A percentile compares a stretch with the other conserved stretches of the same genome.
These are phyloP conservation scores for Drosophila anomelani DNA, from an alignment of 2,888 invertebrate genomes.

Conservation along the genomic window DNA sequence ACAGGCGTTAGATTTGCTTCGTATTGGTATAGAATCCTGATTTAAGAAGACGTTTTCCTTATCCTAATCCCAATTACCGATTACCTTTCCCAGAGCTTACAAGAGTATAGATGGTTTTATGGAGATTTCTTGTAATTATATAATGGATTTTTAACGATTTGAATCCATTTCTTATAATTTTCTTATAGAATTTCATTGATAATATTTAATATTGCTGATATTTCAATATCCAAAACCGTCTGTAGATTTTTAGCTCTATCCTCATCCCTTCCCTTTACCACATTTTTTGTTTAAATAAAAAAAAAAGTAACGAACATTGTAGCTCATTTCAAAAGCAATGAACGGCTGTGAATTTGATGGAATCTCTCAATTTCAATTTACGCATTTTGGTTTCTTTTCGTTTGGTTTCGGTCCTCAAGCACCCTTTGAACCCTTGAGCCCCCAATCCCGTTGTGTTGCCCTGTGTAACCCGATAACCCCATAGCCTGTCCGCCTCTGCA, in stretches of 20 bases:
- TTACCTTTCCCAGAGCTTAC: neutral
- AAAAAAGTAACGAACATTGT: slow-evolving; percentile 76
- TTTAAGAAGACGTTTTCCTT: neutral
- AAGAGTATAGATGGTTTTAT: neutral
- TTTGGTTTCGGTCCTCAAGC: slow-evolving; percentile 37
- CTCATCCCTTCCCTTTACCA: neutral
- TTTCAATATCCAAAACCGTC: neutral
- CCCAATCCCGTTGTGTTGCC: slow-evolving; percentile 2
- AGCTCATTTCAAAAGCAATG: slow-evolving; percentile 84
- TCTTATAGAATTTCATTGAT: too few relatives aligned
- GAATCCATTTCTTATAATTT: too few relatives aligned
- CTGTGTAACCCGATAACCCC: slow-evolving; percentile 4
- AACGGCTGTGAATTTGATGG: slow-evolving; percentile 83
- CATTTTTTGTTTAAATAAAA: slow-evolving; percentile 28
- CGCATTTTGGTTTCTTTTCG: slow-evolving; percentile 54
- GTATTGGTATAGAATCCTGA: slow-evolving; percentile 38
- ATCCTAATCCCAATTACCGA: neutral
- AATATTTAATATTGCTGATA: too few relatives aligned
- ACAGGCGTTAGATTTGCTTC: slow-evolving; percentile 83
- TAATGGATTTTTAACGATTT: too few relatives aligned
- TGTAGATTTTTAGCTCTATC: neutral
- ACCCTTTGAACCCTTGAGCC: slow-evolving; percentile 40
- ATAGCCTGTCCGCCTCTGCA: slow-evolving; percentile 3
- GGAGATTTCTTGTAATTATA: neutral
- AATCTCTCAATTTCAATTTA: slow-evolving; percentile 69